These are phyloP conservation scores for Actias luna DNA, from an alignment of 2,888 invertebrate genomes.

Conservation along the genomic window DNA sequence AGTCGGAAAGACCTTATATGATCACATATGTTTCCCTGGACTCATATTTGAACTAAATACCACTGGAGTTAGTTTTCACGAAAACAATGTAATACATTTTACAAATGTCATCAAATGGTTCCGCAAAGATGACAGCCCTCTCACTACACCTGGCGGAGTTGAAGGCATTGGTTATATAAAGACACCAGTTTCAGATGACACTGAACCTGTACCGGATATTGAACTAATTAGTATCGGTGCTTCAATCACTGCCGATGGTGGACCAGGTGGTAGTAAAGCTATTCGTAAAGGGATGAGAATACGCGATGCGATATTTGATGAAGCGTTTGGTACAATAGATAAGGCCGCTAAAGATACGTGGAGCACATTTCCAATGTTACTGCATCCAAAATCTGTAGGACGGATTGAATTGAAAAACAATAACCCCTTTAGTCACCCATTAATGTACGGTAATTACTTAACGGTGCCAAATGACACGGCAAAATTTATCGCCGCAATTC, in stretches of 20 bases:
- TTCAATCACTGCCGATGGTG: slow-evolving; percentile 83
- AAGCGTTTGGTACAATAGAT: slow-evolving; percentile 79
- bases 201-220: slow-evolving; percentile 84
- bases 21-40: slow-evolving; percentile 82
- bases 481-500: slow-evolving; percentile 83
- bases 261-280: slow-evolving; percentile 58
- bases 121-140: slow-evolving; percentile 62
- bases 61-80: slow-evolving; percentile 58
- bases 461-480: slow-evolving; percentile 82
- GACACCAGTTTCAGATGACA: slow-evolving; percentile 79
- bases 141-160: slow-evolving; percentile 83
- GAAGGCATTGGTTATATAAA: slow-evolving; percentile 86
- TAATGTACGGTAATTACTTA: slow-evolving; percentile 91
- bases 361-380: slow-evolving; percentile 85
- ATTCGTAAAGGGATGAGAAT: slow-evolving; percentile 81
- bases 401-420: slow-evolving; percentile 85
- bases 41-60: slow-evolving; percentile 65
- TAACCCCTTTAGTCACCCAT: slow-evolving; percentile 88
- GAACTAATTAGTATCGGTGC: slow-evolving; percentile 85
- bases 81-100: slow-evolving; percentile 42
- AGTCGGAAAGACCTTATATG: slow-evolving; percentile 85
- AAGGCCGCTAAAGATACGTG: slow-evolving; percentile 75
- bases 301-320: slow-evolving; percentile 76
- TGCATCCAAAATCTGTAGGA: slow-evolving; percentile 89
- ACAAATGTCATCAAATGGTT: slow-evolving; percentile 51